Percentiles rank a stretch among this genome's conserved stretches.
These are phyloP conservation scores for Gallinago jamesoni DNA, from an alignment of 2,113 vertebrate species.

Conservation along the genomic window DNA sequence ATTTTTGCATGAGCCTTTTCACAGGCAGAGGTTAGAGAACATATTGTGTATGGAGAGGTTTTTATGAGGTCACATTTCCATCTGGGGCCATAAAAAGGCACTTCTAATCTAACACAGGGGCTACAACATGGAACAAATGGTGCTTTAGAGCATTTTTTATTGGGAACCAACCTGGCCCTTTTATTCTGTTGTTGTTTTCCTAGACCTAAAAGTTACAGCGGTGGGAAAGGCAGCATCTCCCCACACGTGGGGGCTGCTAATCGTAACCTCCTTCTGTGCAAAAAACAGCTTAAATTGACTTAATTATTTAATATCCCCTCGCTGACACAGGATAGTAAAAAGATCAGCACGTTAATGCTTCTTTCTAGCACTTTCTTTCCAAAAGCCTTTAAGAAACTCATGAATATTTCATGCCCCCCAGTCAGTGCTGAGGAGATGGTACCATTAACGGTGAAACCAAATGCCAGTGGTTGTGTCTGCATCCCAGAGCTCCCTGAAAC, in stretches of 20 bases:
- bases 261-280: slow-evolving; percentile 47
- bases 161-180: neutral
- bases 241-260: neutral
- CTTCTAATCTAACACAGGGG: neutral
- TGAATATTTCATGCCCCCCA: slow-evolving; percentile 67
- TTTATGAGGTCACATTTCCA: neutral
- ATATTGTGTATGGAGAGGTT: neutral
- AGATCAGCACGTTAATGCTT: slow-evolving; percentile 47
- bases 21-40: neutral
- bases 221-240: neutral
- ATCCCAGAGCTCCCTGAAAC: neutral
- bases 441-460: slow-evolving; percentile 54
- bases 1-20: neutral
- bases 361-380: slow-evolving; percentile 44
- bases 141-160: neutral
- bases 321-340: slow-evolving; percentile 23
- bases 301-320: slow-evolving; percentile 67
- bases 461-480: neutral
- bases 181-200: neutral
- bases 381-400: slow-evolving; percentile 64
- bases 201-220: neutral
- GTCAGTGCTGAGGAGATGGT: slow-evolving; percentile 35
- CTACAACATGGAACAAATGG: neutral
- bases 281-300: slow-evolving; percentile 37
- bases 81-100: neutral